Percentiles rank a stretch among this genome's conserved stretches.
These are phyloP conservation scores for Caenorhabditis wallacei DNA, from an alignment of 2,888 invertebrate genomes.

Conservation along the genomic window DNA sequence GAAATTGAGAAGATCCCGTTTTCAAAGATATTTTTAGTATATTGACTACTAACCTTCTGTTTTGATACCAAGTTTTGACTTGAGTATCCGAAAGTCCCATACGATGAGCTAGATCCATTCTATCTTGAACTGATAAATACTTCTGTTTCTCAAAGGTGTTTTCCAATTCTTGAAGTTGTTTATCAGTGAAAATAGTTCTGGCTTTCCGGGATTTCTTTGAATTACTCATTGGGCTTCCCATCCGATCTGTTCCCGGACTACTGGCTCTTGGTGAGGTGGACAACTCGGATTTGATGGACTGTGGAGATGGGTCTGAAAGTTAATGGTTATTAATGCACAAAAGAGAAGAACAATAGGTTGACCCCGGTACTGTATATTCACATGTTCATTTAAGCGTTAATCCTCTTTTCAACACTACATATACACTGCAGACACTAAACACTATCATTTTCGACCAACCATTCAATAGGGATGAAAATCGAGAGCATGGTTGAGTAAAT, in stretches of 20 bases:
- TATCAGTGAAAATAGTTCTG: constrained; percentile 93
- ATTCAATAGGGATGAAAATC: constrained; percentile 45
- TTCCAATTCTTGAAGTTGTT: constrained; percentile 85
- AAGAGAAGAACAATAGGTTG: constrained; percentile 32
- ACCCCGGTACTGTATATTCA: constrained; percentile 52
- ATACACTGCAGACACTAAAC: constrained; percentile 56
- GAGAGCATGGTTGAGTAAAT: constrained; percentile 61
- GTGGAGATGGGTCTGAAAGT: constrained; percentile 54
- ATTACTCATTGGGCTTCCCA: constrained; percentile 62
- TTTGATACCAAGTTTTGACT: constrained; percentile 99
- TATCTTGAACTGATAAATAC: constrained; percentile 86
- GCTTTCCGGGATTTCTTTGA: constrained; percentile 83
- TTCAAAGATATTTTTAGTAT: background rate
- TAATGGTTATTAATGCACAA: constrained; percentile 52
- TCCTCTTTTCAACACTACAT: constrained; percentile 38
- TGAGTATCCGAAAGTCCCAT: constrained; percentile 97
- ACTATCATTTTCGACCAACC: constrained; percentile 70
- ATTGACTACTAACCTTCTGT: constrained; percentile 89
- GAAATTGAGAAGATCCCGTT: constrained; percentile 11
- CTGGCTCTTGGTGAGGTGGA: constrained; percentile 56
- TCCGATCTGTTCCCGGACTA: constrained; percentile 59
- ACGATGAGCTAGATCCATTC: constrained; percentile 95
- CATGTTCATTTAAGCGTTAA: constrained; percentile 64
- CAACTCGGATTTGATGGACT: constrained; percentile 42
- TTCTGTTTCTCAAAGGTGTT: constrained; percentile 81